Conservation (phyloP, 1,140 invertebrate genomes). For the Diachasmimorpha longicaudata region DNA sequence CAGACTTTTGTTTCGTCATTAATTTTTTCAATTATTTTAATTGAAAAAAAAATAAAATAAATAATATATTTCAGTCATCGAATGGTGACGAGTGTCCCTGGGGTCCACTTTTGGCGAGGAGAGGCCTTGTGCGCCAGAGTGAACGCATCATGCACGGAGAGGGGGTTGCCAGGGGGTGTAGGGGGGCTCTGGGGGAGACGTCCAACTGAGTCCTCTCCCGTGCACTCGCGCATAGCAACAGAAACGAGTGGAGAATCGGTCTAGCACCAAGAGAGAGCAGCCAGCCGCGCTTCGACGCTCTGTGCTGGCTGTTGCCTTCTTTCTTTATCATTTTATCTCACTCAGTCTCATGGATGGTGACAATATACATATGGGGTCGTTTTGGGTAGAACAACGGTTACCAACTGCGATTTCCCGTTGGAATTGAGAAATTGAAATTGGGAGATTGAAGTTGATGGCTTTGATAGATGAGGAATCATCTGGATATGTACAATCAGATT, state of each 20-base stretch:
- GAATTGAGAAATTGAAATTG: not conserved
- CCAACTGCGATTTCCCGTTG: not conserved
- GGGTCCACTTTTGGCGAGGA: slow-evolving; percentile 37
- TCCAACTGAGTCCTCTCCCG: slow-evolving; percentile 39
- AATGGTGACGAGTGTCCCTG: slow-evolving; percentile 27
- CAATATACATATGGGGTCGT: not conserved
- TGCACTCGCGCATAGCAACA: slow-evolving; percentile 55
- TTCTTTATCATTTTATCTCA: not conserved
- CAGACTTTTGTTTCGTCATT: too few relatives aligned
- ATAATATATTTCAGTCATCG: slow-evolving; percentile 12
- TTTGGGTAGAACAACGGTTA: not conserved
- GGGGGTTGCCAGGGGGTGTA: not conserved
- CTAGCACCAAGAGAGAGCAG: slow-evolving; percentile 12
- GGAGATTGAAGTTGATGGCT: not conserved
- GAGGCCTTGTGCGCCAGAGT: slow-evolving; percentile 26
- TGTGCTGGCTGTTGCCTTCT: not conserved
- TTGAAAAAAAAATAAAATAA: not conserved
- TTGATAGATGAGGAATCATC: not conserved
- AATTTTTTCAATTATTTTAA: too few relatives aligned
- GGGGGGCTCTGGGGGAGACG: too few relatives aligned
- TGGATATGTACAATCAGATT: too few relatives aligned
- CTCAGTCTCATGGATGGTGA: not conserved
- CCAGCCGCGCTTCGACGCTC: not conserved
- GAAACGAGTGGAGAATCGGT: slow-evolving; percentile 34
- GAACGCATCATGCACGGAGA: slow-evolving; percentile 37